Evolutionary conservation across 2,113 vertebrate species (phyloP).

Genomic region (Cololabis saira): DNA sequence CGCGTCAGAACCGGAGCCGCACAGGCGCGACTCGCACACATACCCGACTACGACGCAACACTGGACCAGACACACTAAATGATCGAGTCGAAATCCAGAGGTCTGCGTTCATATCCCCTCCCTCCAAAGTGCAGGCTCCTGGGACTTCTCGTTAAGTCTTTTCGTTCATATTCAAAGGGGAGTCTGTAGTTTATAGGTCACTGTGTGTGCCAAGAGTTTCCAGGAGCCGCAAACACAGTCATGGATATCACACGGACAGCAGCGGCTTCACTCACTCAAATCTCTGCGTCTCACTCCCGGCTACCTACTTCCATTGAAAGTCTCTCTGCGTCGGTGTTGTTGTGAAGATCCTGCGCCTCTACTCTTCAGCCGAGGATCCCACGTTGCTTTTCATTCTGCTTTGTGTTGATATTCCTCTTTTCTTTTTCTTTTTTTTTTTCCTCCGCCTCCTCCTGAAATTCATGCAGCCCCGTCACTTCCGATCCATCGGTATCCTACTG

Average conservation of each 20-base stretch:
- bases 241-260: constrained; percentile 13
- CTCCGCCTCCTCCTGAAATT: constrained; percentile 21
- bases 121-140: not conserved
- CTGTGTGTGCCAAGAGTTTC: constrained; percentile 18
- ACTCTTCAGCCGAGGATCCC: constrained; percentile 28
- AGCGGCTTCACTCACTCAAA: constrained; percentile 15
- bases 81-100: constrained; percentile 25
- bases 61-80: constrained; percentile 53
- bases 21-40: constrained; percentile 71
- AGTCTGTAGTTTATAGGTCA: constrained; percentile 4
- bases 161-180: constrained; percentile 38
- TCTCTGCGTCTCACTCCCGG: constrained; percentile 43
- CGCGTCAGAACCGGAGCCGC: constrained; percentile 63
- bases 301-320: constrained; percentile 50
- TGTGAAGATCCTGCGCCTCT: constrained; percentile 43
- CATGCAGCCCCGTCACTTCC: constrained; percentile 87
- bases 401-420: constrained; percentile 62
- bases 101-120: constrained; percentile 66
- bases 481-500: constrained; percentile 77
- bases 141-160: constrained; percentile 29
- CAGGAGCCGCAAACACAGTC: constrained; percentile 15
- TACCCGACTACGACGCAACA: constrained; percentile 68
- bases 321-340: constrained; percentile 35
- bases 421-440: not conserved
- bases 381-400: constrained; percentile 60